Conservation (phyloP, 2,797 vertebrate genomes). For the Helarctos malayanus region DNA sequence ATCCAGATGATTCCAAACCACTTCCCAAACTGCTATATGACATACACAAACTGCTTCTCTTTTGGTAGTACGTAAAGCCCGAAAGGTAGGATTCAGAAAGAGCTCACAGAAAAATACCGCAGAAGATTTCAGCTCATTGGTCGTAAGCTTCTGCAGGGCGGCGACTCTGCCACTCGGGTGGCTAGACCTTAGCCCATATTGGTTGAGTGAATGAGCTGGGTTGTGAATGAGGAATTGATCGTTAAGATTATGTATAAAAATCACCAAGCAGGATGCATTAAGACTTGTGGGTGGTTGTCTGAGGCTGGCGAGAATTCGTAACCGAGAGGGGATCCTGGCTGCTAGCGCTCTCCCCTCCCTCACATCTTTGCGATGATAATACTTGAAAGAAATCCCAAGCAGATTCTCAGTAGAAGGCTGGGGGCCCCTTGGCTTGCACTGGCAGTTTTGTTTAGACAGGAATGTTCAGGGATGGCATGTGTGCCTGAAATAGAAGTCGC, state of each 20-base stretch:
- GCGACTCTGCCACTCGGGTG: neutral
- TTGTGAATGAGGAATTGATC: slow-evolving; percentile 6
- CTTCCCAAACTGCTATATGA: neutral
- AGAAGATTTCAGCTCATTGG: neutral
- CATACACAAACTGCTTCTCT: neutral
- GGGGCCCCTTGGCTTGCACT: neutral
- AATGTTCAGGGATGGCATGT: slow-evolving; percentile 19
- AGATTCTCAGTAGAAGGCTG: neutral
- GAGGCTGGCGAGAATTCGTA: slow-evolving; percentile 7
- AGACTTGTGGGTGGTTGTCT: neutral
- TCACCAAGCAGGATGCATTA: neutral
- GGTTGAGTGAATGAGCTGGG: neutral
- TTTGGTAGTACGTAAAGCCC: neutral
- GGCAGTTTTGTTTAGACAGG: slow-evolving; percentile 51
- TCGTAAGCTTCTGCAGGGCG: neutral
- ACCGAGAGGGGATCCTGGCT: neutral
- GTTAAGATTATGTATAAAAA: neutral
- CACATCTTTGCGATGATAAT: neutral
- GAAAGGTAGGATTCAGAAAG: slow-evolving; percentile 29
- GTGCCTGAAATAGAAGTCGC: slow-evolving; percentile 66
- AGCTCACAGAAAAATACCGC: neutral
- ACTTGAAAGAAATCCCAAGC: slow-evolving; percentile 18
- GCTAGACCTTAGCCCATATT: neutral
- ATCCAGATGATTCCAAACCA: neutral
- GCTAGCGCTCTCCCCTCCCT: neutral